Evolutionary conservation across 2,113 vertebrate species (phyloP), one percentile per base, ranked within the genome.

Genomic region (Poecile atricapillus): DNA sequence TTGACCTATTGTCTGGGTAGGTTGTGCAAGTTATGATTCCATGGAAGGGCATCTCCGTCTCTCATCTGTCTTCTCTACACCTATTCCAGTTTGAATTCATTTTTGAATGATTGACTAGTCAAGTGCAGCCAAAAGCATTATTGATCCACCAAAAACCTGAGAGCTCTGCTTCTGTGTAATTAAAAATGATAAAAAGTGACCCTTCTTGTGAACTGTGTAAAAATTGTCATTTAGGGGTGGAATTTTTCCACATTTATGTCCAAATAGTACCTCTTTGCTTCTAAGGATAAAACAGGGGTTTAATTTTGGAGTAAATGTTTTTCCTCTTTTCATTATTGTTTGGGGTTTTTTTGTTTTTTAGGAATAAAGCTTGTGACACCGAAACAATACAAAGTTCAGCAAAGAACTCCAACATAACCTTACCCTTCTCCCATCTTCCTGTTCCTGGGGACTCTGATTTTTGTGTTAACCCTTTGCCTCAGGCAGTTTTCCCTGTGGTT

Each of bases 381-480:
- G 77, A 96, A 93, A 83, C 1, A 0, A 11, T 28, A 52, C 20
- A 31, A 10, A 84, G 79, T 91, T 92, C 92, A 23, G 52, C 77
- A 27, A 87, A 64, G 63, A 94, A 83, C 60, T 68, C 81, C 78
- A 92, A 89, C 37, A 20, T 63, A 22, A 33, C 67, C 21, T 78
- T 88, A 24, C 89, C 97, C 27, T 82, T 90, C 33, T 94, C 97
- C 33, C 44, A 79, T 91, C 90, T 95, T 18, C 84, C 98, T 1
- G 44, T 93, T 91, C 87, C 96, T 39, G 83, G 95, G 8, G 98
- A 98, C 88, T 84, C 97, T 10, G 98, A 98, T n/a, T 98, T 96
- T 83, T 76, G 70, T 86, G 79, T 96, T 56, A 97, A 91, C 30
- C 60, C 97, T 69, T 95, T 96, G 82, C 87, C 90, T 83, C 94